Evolutionary conservation across 2,888 invertebrate genomes (phyloP).

Genomic region (Drosophila heteroneura): DNA sequence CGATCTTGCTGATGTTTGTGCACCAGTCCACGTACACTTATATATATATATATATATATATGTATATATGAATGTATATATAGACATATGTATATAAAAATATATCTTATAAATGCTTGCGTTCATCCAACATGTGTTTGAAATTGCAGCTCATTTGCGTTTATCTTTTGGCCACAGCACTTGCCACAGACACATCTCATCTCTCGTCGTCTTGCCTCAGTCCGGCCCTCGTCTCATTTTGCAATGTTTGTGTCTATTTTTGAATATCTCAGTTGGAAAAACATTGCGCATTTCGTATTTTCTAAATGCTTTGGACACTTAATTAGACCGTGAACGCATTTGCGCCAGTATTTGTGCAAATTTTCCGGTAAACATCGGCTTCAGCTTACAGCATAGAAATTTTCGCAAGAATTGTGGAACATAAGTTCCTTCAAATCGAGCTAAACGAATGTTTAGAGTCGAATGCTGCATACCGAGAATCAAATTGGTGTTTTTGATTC

Average conservation of each 20-base stretch:
- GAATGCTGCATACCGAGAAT: neutral
- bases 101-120: slow-evolving; percentile 33
- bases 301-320: slow-evolving; percentile 61
- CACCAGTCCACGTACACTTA: slow-evolving; percentile 1
- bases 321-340: slow-evolving; percentile 48
- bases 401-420: neutral
- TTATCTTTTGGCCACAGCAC: slow-evolving; percentile 45
- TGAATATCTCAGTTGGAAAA: slow-evolving; percentile 49
- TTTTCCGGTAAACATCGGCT: slow-evolving; percentile 16
- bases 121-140: slow-evolving; percentile 77
- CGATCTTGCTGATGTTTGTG: slow-evolving; percentile 28
- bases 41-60: neutral
- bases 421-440: neutral
- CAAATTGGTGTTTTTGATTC: neutral
- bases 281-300: slow-evolving; percentile 54
- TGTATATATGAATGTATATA: slow-evolving; percentile 1
- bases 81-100: neutral
- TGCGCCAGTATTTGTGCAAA: slow-evolving; percentile 21
- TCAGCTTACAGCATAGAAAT: neutral
- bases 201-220: neutral
- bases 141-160: slow-evolving; percentile 59
- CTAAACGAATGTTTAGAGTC: neutral
- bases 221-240: neutral
- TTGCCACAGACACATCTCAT: slow-evolving; percentile 21
- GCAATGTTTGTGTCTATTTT: slow-evolving; percentile 58